Evolutionary conservation across 2,113 vertebrate genomes (phyloP).

Genomic region (Accipiter cooperii): DNA sequence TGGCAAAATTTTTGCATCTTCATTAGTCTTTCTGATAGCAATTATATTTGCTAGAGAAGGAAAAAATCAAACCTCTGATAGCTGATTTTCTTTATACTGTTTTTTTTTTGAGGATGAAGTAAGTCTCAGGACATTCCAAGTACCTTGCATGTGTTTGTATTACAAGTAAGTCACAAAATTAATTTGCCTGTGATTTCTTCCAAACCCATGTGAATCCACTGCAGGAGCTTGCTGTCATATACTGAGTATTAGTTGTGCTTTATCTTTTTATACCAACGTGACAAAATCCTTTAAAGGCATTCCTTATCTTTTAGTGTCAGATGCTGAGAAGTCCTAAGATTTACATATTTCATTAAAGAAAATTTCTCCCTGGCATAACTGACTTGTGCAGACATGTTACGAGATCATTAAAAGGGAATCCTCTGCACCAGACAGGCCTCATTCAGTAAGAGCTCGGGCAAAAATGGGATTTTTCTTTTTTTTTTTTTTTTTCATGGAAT

Average conservation of each 20-base stretch:
- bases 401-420: not conserved
- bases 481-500: not conserved
- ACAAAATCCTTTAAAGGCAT: not conserved
- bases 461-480: not conserved
- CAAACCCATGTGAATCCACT: not conserved
- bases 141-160: not conserved
- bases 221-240: not conserved
- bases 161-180: not conserved
- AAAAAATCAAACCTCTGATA: not conserved
- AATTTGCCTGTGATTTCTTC: not conserved
- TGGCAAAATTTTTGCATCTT: not conserved
- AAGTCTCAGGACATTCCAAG: not conserved
- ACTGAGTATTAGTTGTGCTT: not conserved
- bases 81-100: not conserved
- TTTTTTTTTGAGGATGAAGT: not conserved
- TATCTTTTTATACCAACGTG: not conserved
- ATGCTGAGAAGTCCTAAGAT: not conserved
- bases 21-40: not conserved
- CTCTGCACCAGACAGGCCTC: not conserved
- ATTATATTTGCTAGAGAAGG: not conserved
- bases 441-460: not conserved
- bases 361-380: not conserved
- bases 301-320: constrained; percentile 22
- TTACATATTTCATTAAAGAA: not conserved
- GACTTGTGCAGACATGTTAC: not conserved